Conservation (phyloP, 1,140 invertebrate genomes). For the Apis florea region DNA sequence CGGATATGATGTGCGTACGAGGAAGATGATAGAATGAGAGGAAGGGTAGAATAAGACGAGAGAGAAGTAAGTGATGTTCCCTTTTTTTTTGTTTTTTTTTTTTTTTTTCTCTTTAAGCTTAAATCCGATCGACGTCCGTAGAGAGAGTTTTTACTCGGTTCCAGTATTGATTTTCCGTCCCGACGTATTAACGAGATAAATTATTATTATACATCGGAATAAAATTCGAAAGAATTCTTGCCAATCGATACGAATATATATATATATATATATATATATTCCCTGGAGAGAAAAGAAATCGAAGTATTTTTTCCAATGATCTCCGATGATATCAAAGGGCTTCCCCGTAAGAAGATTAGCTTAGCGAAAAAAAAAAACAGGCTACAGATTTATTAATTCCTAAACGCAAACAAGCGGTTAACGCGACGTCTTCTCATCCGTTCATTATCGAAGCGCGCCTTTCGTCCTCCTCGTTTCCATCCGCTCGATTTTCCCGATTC, state of each 20-base stretch:
- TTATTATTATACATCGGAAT: background rate
- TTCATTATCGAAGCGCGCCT: background rate
- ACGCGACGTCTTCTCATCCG: slow-evolving; percentile 27
- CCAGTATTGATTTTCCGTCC: background rate
- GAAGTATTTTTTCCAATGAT: slow-evolving; percentile 14
- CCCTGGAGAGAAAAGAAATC: background rate
- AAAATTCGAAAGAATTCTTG: background rate
- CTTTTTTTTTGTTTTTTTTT: slow-evolving; percentile 3
- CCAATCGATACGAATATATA: background rate
- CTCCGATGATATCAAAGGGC: background rate
- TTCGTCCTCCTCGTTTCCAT: background rate
- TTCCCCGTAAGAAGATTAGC: slow-evolving; percentile 19
- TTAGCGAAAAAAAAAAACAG: slow-evolving; percentile 31
- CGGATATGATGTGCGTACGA: slow-evolving; percentile 65
- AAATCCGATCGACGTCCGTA: slow-evolving; percentile 11
- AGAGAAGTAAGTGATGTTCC: slow-evolving; percentile 17
- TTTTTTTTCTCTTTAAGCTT: background rate
- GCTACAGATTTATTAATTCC: slow-evolving; percentile 37
- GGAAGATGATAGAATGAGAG: slow-evolving; percentile 18
- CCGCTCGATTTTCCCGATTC: background rate
- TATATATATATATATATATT: no score
- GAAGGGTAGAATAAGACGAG: slow-evolving; percentile 37
- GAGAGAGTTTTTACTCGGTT: slow-evolving; percentile 43
- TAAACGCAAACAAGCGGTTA: slow-evolving; percentile 46
- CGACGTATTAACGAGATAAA: background rate